Evolutionary conservation across 64 coral and sea anemone species (phyloP), one percentile per base, ranked within the genome.

Genomic region (Acropora yongei): DNA sequence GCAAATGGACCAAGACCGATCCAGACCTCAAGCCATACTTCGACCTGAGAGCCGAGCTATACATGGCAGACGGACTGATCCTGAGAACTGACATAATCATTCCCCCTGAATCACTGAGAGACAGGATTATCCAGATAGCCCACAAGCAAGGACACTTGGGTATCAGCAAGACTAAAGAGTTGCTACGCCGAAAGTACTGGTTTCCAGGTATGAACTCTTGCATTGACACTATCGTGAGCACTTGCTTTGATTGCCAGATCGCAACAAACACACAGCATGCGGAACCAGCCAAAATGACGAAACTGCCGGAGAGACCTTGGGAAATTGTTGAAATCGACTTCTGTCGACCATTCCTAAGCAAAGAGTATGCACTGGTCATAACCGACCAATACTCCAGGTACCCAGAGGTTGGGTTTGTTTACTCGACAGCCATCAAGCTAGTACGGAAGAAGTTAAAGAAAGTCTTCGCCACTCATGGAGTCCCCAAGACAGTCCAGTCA

Each of bases 111-210:
- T 30, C 30, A 30, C 30, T 30, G 30, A 30, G 30, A 30, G 30
- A 30, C 30, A 30, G 30, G 30, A 30, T 30, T 30, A 30, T 30
- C 30, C 30, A 69, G 81, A 71, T 89, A 17, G 89, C 94, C 14
- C 78, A 92, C 60, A 92, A 93, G 61, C 95, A 80, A 89, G 86
- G 95, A 84, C 90, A 96, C 74, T 68, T 96, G 18, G 86, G 90
- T 2, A 57, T 92, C 60, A 77, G n/a, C n/a, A 90, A 96, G 47
- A 96, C 89, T 39, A 92, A 93, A 85, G 90, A 86, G 17, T 30
- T 30, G 30, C 30, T 30, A 30, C 30, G 30, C 30, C 30, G 30
- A 30, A 30, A 30, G 30, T 30, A 93, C 41, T 96, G 90, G 79
- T 93, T 82, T 4, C 94, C 94, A 40, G 60, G 39, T 39, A 95